Base-by-base conservation (phyloP, 2,888 invertebrate genomes). In the Apamea crenata region DNA sequence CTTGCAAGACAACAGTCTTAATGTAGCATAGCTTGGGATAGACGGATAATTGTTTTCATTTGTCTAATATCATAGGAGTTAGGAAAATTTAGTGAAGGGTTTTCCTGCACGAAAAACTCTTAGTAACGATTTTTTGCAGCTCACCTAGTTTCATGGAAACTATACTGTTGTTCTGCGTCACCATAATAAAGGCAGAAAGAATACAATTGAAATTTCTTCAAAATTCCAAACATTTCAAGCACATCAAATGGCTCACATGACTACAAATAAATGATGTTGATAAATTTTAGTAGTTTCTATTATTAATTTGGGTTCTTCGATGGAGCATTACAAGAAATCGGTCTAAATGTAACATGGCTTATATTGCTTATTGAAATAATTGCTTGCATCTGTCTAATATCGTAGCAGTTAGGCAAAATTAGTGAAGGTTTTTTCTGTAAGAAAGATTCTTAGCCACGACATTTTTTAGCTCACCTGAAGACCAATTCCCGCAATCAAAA, bases 191-290 rank as follows among this genome's bases (percentile, higher is more conserved):
- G 4, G 36, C 59, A 21, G 16, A 40, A 59, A 16, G 1, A 29
- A 40, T 12, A 72, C 7, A 29, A 29, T 5, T 18, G 7, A 6
- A 2, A 29, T 61, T n/a, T 21, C 14, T 47, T 61, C 7, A 50
- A 77, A 44, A 4, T 12, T n/a, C 5, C n/a, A 47, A 47, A 29
- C 5, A 47, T 32, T 32, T 29, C 12, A 36, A 53, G 12, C 76
- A 29, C 14, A 14, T 47, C 47, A 47, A 47, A 47, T 14, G 12
- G 32, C 32, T 32, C 32, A 32, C 32, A 47, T 53, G 47, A 63
- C 56, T 68, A 66, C 72, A 73, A 85, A 88, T 88, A 86, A 78
- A 81, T 77, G 76, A 87, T 86, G 72, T 77, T 80, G 83, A 69
- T 83, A 74, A 32, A 77, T 76, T 72, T 74, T 47, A 69, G 50